phyloP scores from a whole-genome alignment of 2,797 vertebrate species.

The Schizothorax lantsangensis region DNA sequence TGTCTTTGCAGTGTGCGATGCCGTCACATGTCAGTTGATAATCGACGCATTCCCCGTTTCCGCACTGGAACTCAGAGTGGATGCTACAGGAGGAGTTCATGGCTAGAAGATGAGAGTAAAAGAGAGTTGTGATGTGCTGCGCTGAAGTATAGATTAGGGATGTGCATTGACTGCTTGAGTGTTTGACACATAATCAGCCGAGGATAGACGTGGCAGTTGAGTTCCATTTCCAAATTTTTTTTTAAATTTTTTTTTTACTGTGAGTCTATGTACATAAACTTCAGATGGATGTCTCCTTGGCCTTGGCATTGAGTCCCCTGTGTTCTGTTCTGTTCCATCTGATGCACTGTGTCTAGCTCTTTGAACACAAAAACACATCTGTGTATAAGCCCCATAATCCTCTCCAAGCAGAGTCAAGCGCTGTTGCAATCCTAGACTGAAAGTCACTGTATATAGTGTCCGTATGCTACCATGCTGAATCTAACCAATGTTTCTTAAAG shows the following conservation, averaged over 20 bases:
- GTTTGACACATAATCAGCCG: not conserved
- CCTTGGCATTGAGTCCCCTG: not conserved
- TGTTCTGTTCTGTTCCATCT: constrained; percentile 1
- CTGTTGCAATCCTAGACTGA: not conserved
- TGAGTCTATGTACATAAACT: not conserved
- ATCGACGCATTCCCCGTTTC: constrained; percentile 93
- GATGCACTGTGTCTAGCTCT: not conserved
- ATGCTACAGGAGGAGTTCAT: constrained; percentile 94
- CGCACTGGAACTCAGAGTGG: constrained; percentile 93
- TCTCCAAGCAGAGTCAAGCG: not conserved
- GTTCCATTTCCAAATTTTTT: not conserved
- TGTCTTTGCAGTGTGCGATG: constrained; percentile 91
- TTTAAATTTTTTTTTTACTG: not conserved
- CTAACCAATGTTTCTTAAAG: not conserved
- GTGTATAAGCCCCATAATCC: not conserved
- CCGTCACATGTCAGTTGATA: constrained; percentile 94
- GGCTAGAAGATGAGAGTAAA: constrained; percentile 75
- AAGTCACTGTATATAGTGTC: not conserved
- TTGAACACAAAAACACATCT: constrained; percentile 3
- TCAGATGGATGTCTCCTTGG: not conserved
- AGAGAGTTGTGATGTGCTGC: not conserved
- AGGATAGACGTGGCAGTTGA: not conserved
- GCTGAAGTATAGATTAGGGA: not conserved
- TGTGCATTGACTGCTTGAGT: constrained; percentile 7
- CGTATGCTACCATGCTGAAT: not conserved